Base-by-base conservation (phyloP, 2,113 vertebrate species). In the Patagioenas fasciata region DNA sequence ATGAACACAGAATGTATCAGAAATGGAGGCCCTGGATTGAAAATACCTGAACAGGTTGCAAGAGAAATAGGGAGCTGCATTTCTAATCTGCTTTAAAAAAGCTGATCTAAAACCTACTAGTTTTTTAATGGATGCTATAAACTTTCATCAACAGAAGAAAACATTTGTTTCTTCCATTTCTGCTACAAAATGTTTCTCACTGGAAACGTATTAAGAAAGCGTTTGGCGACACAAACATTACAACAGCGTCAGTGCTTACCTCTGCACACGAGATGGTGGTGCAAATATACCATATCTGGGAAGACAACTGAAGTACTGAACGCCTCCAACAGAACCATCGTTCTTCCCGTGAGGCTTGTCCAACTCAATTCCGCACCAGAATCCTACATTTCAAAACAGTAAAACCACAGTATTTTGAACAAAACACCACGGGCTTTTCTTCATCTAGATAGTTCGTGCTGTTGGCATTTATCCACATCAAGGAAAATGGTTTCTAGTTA, bases 341-440 rank as follows among this genome's bases (percentile, higher is more conserved):
- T 99, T 99, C 97, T 99, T 99, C 82, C 99, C 99, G 0, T 98
- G 99, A 32, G 99, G 99, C 81, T 99, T 99, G 96, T 99, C 99
- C 95, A 99, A 96, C 83, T 99, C 99, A 40, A 99, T 98, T 44
- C 99, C 99, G 74, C 99, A 98, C 99, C 99, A 99, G 94, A 98
- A 96, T 4, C 99, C 99, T 99, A 93, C 40, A 47, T 69, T 69
- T 72, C 50, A 65, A 62, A 75, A 72, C 31, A 84, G 40, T 6
- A 29, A 74, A 54, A 71, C 36, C 38, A 73, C 1, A 13, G 5
- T 17, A 60, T 84, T 85, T 69, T 10, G 5, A 90, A 57, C 40
- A 83, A 80, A 80, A 29, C 23, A 53, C 15, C 15, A 44, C 19
- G 64, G 53, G n/a, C 6, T 80, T 70, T 78, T 53, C 64, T 92